These are phyloP conservation scores for Philotrypesis tridentata DNA, from an alignment of 1,140 invertebrate species.

Conservation along the genomic window DNA sequence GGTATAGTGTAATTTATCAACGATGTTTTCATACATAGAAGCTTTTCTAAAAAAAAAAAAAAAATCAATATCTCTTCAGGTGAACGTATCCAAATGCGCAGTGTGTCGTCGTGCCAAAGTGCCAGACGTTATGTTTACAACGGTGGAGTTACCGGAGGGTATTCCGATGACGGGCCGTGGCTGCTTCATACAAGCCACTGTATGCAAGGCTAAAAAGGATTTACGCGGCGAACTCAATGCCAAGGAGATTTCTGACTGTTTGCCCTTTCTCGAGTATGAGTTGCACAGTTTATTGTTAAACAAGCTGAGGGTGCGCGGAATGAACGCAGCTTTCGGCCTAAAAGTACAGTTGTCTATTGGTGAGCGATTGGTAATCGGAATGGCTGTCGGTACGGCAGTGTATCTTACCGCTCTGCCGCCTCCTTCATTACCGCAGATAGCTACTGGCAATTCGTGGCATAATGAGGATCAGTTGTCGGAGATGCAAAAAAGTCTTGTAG, in stretches of 20 bases:
- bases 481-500: conserved; percentile 79
- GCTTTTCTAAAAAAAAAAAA: neutral
- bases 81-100: conserved; percentile 76
- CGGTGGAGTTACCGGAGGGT: conserved; percentile 87
- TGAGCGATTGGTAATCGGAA: conserved; percentile 88
- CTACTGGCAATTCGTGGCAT: conserved; percentile 78
- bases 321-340: conserved; percentile 93
- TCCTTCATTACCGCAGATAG: conserved; percentile 79
- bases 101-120: conserved; percentile 84
- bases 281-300: conserved; percentile 92
- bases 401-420: conserved; percentile 85
- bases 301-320: conserved; percentile 93
- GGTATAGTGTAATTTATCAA: conserved; percentile 11
- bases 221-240: conserved; percentile 90
- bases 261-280: conserved; percentile 97
- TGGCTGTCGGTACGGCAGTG: conserved; percentile 91
- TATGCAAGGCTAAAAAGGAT: conserved; percentile 86
- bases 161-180: conserved; percentile 83
- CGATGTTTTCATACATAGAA: neutral
- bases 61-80: conserved; percentile 71
- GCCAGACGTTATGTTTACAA: conserved; percentile 92
- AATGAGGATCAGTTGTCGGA: conserved; percentile 79
- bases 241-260: conserved; percentile 92
- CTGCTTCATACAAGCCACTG: conserved; percentile 85
- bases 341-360: conserved; percentile 90